Evolutionary conservation across 2,888 invertebrate genomes (phyloP), one percentile per base, ranked within the genome.

Genomic region (Argyresthia albistria): DNA sequence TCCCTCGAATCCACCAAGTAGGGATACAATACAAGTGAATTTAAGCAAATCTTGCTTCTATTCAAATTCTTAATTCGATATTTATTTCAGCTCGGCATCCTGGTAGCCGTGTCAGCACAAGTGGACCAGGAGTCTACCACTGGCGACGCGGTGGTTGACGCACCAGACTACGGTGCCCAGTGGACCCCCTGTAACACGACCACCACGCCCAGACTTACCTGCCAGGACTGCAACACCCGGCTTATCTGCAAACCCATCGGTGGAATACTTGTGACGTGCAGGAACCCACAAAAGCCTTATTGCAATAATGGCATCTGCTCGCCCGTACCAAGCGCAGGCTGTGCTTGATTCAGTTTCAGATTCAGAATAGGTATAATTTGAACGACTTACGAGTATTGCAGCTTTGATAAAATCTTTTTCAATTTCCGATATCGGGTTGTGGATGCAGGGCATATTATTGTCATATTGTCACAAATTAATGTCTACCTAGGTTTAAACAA

Each of bases 221-320:
- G 80, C 55, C 55, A 66, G 3, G 69, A 77, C 54, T 80, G 76
- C 59, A 65, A 57, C 42, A 77, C 76, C 1, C 66, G 67, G 1
- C 35, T 75, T 35, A 68, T 78, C 14, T 80, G 81, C 59, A 75
- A 75, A 48, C 67, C 66, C 1, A 39, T 70, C 7, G 76, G 74
- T 6, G 79, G 78, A 0, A 43, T 76, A 7, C 53, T 79, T 14
- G 64, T 61, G 16, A 8, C 55, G 1, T 82, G 82, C 58, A 46
- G 54, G 0, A 61, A 64, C 49, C 65, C 68, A 0, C 51, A 45
- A 37, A 69, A 53, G 52, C 76, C 80, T 6, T 60, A 75, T 54
- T 82, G 82, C 56, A 73, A 70, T 35, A 66, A 67, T 52, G 80
- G 81, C 1, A 55, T 70, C 4, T 80, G 81, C 56, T 70, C 76